Evolutionary conservation across 2,113 vertebrate species (phyloP), one percentile per base, ranked within the genome.

Genomic region (Aepyceros melampus): DNA sequence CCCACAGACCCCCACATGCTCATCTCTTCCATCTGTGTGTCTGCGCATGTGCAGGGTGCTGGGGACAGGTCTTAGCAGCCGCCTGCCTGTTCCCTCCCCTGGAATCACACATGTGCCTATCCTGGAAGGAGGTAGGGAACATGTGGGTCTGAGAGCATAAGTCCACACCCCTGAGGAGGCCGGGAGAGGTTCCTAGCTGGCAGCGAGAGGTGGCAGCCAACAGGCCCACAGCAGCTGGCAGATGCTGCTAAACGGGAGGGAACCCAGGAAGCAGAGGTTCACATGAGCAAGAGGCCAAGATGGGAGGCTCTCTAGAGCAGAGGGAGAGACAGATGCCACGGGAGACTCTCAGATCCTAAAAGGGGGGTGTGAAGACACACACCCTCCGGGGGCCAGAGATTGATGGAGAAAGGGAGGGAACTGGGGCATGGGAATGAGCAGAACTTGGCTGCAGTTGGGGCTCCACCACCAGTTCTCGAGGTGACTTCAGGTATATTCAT

Each of bases 311-410:
- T 94, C 71, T 23, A 11, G 56, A 47, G 23, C 31, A 56, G 53
- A 94, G 64, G 53, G 40, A 51, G 4, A 67, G 19, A 43, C 60
- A 47, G 23, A 94, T 3, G 5, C 29, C 33, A 11, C 0, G 1
- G 36, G 53, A 86, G n/a, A 58, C 17, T 17, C n/a, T 89, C 12
- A 12, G 64, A 49, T 87, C 91, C 31, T n/a, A 45, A 90, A 94
- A 87, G 19, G 36, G 36, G 23, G 14, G 1, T 67, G 17, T 3
- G 79, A 82, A 76, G 45, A 36, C 6, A 2, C 25, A 76, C 0
- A 11, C 2, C 14, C n/a, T 67, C 19, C 15, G n/a, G 23, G 31
- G 51, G 9, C 31, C 45, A n/a, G 64, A 51, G 6, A 10, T 4
- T 40, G 71, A 49, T n/a, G 45, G 86, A 51, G 36, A 53, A 16